Percentiles rank a stretch among this genome's conserved stretches.
Evolutionary conservation across 2,888 invertebrate species (phyloP).

Genomic region (Stenotaenia linearis): DNA sequence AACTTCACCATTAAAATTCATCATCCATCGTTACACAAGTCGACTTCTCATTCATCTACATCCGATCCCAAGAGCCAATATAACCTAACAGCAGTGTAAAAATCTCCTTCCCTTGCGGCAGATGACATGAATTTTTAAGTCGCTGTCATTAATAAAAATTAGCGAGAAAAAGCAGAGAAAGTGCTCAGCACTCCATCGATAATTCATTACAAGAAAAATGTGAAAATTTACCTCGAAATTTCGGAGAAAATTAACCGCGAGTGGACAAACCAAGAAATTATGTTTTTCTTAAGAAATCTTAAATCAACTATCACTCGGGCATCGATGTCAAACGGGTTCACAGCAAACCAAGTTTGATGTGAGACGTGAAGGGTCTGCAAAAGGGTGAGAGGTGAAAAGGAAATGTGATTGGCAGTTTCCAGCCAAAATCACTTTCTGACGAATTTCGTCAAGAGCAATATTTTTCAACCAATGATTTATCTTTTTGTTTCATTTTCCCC

Average conservation of each 20-base stretch:
- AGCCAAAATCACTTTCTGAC: background rate
- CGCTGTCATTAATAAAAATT: slow-evolving; percentile 17
- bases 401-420: slow-evolving; percentile 11
- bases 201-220: background rate
- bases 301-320: background rate
- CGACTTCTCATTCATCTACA: background rate
- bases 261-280: background rate
- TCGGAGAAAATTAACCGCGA: background rate
- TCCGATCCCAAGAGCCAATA: slow-evolving; percentile 3
- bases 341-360: background rate
- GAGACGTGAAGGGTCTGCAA: background rate
- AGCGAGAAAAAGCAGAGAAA: background rate
- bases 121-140: background rate
- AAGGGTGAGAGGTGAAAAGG: slow-evolving; percentile 3
- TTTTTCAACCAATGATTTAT: background rate
- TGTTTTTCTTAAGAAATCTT: background rate
- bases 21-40: slow-evolving; percentile 23
- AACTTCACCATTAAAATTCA: slow-evolving; percentile 18
- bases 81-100: slow-evolving; percentile 14
- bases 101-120: background rate
- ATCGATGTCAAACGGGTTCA: slow-evolving; percentile 1
- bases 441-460: background rate
- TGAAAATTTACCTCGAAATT: too few species aligned
- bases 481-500: too few species aligned
- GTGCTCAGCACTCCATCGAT: background rate